phyloP scores from a whole-genome alignment of 2,888 invertebrate species.

The Morinoia aosen region DNA sequence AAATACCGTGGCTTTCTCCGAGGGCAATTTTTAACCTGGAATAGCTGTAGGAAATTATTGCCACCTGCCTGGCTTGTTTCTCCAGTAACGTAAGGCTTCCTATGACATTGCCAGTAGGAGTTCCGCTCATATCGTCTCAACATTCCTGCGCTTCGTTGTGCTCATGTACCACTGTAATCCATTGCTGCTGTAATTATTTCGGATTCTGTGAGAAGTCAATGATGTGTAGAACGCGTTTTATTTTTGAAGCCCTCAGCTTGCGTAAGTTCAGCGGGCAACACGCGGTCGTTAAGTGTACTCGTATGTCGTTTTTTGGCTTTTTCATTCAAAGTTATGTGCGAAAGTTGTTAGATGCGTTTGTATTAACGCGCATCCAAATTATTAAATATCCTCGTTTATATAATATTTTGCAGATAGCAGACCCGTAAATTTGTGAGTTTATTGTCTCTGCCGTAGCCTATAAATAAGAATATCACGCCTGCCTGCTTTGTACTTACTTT shows the following conservation, averaged over 20 bases:
- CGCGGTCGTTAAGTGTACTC: background rate
- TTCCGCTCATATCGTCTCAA: background rate
- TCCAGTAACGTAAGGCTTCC: no score
- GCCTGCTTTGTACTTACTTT: background rate
- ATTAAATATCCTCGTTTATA: background rate
- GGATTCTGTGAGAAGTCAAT: background rate
- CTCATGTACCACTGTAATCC: background rate
- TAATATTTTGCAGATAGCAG: background rate
- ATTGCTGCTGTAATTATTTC: background rate
- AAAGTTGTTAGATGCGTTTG: background rate
- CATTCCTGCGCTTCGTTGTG: background rate
- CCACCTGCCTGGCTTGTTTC: no score
- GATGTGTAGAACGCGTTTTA: background rate
- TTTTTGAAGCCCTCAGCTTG: background rate
- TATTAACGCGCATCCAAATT: background rate
- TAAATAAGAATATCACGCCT: background rate
- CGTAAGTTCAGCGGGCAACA: background rate
- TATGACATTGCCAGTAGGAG: background rate
- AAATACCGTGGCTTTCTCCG: no score
- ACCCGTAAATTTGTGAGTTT: background rate
- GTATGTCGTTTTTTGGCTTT: background rate
- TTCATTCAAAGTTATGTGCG: background rate
- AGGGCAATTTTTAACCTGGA: no score
- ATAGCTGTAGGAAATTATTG: no score
- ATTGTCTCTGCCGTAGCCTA: background rate